Conservation (phyloP, 1,140 invertebrate species). For the Archivesica marissinica region DNA sequence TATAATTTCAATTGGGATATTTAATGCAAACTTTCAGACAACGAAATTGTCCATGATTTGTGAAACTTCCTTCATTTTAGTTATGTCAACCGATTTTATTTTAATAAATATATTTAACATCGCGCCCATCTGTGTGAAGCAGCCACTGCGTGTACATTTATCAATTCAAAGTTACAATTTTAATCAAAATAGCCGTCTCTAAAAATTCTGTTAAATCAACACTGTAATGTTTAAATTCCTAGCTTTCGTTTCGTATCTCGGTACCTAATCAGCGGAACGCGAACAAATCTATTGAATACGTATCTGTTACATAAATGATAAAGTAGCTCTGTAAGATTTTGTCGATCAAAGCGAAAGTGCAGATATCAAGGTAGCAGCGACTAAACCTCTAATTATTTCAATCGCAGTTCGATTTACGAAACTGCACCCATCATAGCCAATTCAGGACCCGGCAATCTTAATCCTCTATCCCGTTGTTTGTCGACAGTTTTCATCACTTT, state of each 20-base stretch:
- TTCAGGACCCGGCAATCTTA: constrained; percentile 12
- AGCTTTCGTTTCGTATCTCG: constrained; percentile 37
- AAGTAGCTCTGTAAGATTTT: constrained; percentile 24
- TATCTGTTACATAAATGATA: constrained; percentile 56
- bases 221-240: constrained; percentile 53
- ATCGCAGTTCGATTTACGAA: constrained; percentile 13
- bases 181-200: constrained; percentile 47
- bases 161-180: constrained; percentile 49
- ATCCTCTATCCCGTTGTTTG: constrained; percentile 33
- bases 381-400: constrained; percentile 44
- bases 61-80: constrained; percentile 42
- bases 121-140: constrained; percentile 18
- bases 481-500: constrained; percentile 36
- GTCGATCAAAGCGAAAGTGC: constrained; percentile 53
- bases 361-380: constrained; percentile 20
- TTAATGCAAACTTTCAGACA: constrained; percentile 18
- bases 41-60: constrained; percentile 39
- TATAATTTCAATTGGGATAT: constrained; percentile 54
- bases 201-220: constrained; percentile 51
- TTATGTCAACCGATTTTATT: constrained; percentile 35
- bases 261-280: constrained; percentile 30
- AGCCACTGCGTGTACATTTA: constrained; percentile 14
- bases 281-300: constrained; percentile 53
- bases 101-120: constrained; percentile 50
- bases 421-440: background rate